Conservation (phyloP, 2,113 vertebrate genomes). For the Sminthopsis crassicaudata region DNA sequence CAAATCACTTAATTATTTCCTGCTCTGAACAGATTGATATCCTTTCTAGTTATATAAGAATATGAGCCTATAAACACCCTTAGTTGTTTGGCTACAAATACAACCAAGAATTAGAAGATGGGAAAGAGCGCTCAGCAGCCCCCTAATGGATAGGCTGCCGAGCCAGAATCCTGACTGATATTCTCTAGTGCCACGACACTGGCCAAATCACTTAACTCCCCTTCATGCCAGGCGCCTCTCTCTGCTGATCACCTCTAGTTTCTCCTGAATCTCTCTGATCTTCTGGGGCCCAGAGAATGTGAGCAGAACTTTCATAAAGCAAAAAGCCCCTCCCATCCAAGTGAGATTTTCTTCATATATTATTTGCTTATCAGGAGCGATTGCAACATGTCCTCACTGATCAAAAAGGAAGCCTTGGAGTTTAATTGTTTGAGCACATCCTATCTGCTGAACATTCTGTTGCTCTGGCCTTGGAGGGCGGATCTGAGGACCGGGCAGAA, state of each 20-base stretch:
- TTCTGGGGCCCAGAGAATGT: background rate
- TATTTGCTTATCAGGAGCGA: conserved; percentile 35
- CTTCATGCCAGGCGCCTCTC: background rate
- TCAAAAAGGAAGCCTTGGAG: conserved; percentile 61
- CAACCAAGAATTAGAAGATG: conserved; percentile 35
- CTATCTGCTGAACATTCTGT: background rate
- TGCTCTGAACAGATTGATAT: background rate
- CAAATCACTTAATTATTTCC: background rate
- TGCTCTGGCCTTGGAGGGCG: conserved; percentile 41
- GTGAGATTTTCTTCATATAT: conserved; percentile 29
- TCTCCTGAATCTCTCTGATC: background rate
- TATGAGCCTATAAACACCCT: conserved; percentile 28
- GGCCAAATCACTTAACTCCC: background rate
- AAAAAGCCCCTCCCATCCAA: background rate
- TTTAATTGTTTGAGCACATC: background rate
- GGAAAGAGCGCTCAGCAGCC: background rate
- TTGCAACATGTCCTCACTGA: conserved; percentile 17
- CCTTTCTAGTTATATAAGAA: background rate
- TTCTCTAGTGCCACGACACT: background rate
- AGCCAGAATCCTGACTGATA: background rate
- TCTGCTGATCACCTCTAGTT: background rate
- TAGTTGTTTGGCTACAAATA: conserved; percentile 14
- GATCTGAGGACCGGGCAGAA: conserved; percentile 34
- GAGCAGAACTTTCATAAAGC: background rate
- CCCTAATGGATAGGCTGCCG: background rate